Base-by-base conservation (phyloP, 2,113 vertebrate species). In the Actenoides lindsayi region DNA sequence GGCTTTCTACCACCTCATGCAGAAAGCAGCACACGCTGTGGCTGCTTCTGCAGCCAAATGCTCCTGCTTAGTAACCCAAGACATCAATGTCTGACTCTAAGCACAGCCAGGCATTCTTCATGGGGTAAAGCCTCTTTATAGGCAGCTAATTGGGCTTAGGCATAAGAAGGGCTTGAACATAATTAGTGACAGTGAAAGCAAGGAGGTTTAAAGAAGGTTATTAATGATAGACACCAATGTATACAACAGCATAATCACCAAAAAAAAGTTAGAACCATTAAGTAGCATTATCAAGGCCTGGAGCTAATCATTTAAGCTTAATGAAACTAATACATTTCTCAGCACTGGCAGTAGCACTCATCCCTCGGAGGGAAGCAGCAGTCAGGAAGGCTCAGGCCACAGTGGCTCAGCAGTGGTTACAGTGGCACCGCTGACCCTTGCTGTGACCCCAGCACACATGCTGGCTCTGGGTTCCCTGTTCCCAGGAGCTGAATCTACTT, bases 291-390 rank as follows among this genome's bases (percentile, higher is more conserved):
- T 95, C 93, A 93, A 92, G 89, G 92, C 87, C 87, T 94, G 74
- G 68, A 97, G 95, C 92, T 97, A 92, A 97, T 98, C 15, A 94
- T 97, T 97, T 96, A 65, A 67, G 64, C 41, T 59, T 97, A 97
- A 97, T 94, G 92, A 97, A 98, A 89, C 73, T 42, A 89, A 96
- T 93, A 65, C 25, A 85, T 95, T 97, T 94, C 89, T 89, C 96
- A 79, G 77, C 90, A 35, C 62, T 13, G 51, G 82, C 87, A 94
- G 68, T 33, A 80, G 50, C 16, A 79, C 67, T 86, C 70, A n/a
- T 35, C 35, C 33, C 77, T 75, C 4, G 4, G 37, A 78, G 84
- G 79, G 59, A 84, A 59, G 64, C 44, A 19, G 46, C 57, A 67
- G 70, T 37, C 0, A 0, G 23, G 37, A 56, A 74, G 69, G 46